phyloP scores from a whole-genome alignment of 2,113 vertebrate species.

The Eira barbara region DNA sequence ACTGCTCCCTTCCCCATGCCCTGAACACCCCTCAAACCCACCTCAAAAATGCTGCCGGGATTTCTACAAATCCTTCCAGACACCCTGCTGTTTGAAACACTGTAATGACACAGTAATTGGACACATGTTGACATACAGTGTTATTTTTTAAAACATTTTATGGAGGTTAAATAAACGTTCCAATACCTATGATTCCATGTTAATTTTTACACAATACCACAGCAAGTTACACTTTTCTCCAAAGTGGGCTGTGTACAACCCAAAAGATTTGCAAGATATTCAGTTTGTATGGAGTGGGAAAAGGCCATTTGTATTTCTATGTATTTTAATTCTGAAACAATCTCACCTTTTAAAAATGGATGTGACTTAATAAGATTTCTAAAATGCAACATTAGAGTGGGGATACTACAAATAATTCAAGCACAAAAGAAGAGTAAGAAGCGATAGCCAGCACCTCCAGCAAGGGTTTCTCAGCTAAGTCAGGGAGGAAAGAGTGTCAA shows the following conservation, averaged over 20 bases:
- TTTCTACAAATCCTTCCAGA: not conserved
- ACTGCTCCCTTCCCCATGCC: not conserved
- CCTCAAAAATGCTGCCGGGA: not conserved
- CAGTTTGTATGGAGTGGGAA: not conserved
- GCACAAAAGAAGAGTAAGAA: not conserved
- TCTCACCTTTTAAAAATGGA: not conserved
- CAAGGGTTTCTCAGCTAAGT: not conserved
- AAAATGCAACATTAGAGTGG: not conserved
- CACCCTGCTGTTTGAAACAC: not conserved
- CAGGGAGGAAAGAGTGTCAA: not conserved
- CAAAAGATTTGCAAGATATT: not conserved
- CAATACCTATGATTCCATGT: not conserved
- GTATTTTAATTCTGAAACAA: constrained; percentile 11
- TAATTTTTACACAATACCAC: not conserved
- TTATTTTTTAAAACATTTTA: not conserved
- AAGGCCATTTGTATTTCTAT: not conserved
- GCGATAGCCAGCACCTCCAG: not conserved
- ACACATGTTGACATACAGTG: not conserved
- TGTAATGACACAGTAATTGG: not conserved
- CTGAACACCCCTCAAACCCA: not conserved
- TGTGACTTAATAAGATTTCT: not conserved
- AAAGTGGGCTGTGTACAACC: not conserved
- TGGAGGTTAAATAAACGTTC: not conserved
- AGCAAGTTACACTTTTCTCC: not conserved
- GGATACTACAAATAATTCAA: not conserved